Conservation (phyloP, 2,113 vertebrate genomes). For the Eretmochelys imbricata region DNA sequence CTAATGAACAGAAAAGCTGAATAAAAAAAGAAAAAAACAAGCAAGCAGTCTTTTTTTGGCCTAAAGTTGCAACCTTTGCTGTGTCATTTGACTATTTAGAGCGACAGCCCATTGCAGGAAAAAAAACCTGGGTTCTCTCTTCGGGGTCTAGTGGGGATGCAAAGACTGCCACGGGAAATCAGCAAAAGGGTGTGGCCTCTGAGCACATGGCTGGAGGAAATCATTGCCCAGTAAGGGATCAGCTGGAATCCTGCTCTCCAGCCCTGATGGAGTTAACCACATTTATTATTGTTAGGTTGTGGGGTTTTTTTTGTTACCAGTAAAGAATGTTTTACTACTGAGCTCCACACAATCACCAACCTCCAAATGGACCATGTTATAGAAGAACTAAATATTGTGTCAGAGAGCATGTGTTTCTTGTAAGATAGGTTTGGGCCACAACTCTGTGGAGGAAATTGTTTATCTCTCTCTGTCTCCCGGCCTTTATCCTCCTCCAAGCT, state of each 20-base stretch:
- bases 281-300: neutral
- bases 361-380: conserved; percentile 81
- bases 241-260: rapidly evolving
- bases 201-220: neutral
- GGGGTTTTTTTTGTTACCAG: conserved; percentile 33
- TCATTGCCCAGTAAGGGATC: neutral
- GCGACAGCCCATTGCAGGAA: neutral
- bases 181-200: neutral
- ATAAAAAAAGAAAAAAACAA: neutral
- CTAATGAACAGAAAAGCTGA: conserved; percentile 51
- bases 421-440: conserved; percentile 68
- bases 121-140: neutral
- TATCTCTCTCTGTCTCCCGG: conserved; percentile 48
- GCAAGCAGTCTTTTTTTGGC: neutral
- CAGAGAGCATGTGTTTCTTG: conserved; percentile 82
- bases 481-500: conserved; percentile 47
- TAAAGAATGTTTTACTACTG: conserved; percentile 74
- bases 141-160: neutral
- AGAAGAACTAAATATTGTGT: conserved; percentile 75
- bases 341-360: conserved; percentile 80
- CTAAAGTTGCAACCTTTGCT: neutral
- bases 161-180: rapidly evolving
- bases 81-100: neutral
- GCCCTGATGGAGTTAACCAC: conserved; percentile 66
- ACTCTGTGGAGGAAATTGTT: conserved; percentile 70